Base-by-base conservation (phyloP, 2,888 invertebrate species). In the Hemaris fuciformis region DNA sequence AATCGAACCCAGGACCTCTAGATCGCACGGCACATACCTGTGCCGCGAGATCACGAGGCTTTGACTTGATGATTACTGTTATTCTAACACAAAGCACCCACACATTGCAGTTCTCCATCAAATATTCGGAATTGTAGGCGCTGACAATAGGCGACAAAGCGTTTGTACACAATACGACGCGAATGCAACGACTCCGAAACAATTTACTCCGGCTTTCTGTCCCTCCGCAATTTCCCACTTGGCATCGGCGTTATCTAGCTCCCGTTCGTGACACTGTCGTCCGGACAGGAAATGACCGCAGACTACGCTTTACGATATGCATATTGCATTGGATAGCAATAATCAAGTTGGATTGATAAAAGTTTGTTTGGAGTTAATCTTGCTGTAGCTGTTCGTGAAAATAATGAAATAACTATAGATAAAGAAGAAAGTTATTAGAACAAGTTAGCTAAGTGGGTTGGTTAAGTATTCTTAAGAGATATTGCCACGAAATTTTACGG, bases 161-260 rank as follows among this genome's bases (percentile, higher is more conserved):
- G 27, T 53, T 53, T 53, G 53, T 57, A 66, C 66, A 67, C 64
- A 71, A 66, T 66, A 53, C 27, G 15, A 48, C 13, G 3, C 25
- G 53, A 53, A 53, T 31, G 18, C 27, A 31, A 15, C 15, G 27
- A 53, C 27, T 8, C 34, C n/a, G 60, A 60, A 60, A 60, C 41
- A 53, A 60, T 60, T 53, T 53, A 53, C 31, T 31, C 18, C 23
- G 13, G 46, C 46, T 46, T 59, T 59, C 34, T 15, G 20, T 13
- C 34, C 22, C 15, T 25, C 70, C 70, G 80, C 79, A 80, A 84
- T 77, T 85, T 83, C 77, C 73, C 65, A 61, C 63, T 25, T 72
- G 77, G 76, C 80, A 72, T 66, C 63, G 66, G 75, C 65, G 64
- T 77, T 72, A 74, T 73, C 71, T 68, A 57, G 69, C 70, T 60